These are phyloP conservation scores for Amphipyra tragopoginis DNA, from an alignment of 2,888 invertebrate genomes.

Conservation along the genomic window DNA sequence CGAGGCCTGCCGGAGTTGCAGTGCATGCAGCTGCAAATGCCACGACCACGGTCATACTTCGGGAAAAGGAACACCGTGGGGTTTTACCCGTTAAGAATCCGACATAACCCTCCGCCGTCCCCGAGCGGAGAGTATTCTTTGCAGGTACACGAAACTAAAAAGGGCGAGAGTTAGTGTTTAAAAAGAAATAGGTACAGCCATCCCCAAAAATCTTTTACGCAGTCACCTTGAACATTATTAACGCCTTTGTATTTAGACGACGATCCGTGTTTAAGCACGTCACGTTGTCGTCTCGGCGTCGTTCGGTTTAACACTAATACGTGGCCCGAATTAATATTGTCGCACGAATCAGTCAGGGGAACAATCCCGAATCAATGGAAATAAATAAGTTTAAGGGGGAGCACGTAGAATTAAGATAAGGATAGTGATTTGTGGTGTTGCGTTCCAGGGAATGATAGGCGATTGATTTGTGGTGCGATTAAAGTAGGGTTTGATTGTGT, in stretches of 20 bases:
- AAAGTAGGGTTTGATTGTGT: not conserved
- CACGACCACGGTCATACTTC: too few relatives aligned
- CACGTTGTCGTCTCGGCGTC: slow-evolving; percentile 57
- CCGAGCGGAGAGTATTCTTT: too few relatives aligned
- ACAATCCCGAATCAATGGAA: slow-evolving; percentile 60
- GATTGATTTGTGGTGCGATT: slow-evolving; percentile 31
- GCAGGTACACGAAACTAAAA: too few relatives aligned
- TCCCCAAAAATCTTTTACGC: slow-evolving; percentile 22
- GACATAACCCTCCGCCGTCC: too few relatives aligned
- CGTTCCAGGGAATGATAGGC: slow-evolving; percentile 27
- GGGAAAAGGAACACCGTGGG: too few relatives aligned
- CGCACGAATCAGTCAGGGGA: slow-evolving; percentile 63
- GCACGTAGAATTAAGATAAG: slow-evolving; percentile 58
- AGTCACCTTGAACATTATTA: slow-evolving; percentile 32
- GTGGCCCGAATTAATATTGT: slow-evolving; percentile 66
- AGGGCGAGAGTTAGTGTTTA: too few relatives aligned
- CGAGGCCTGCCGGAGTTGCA: too few relatives aligned
- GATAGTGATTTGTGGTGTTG: slow-evolving; percentile 43
- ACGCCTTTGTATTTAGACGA: slow-evolving; percentile 51
- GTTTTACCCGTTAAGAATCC: too few relatives aligned
- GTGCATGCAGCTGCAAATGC: too few relatives aligned
- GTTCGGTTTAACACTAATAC: slow-evolving; percentile 60
- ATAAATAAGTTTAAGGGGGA: slow-evolving; percentile 62
- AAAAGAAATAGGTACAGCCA: not conserved
- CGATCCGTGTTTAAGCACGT: slow-evolving; percentile 48